phyloP scores from a whole-genome alignment of 2,888 invertebrate species.

The Anarsia innoxiella region DNA sequence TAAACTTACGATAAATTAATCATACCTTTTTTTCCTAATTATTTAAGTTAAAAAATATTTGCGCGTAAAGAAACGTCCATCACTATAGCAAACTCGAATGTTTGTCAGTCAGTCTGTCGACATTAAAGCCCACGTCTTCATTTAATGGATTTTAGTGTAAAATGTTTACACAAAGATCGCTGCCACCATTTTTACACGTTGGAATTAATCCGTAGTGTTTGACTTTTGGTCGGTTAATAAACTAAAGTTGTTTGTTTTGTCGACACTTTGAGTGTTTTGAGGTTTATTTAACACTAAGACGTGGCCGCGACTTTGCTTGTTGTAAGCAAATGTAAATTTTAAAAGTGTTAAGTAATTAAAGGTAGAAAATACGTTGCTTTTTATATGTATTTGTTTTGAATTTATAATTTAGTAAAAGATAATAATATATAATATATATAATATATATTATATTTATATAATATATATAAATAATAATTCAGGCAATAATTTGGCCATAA shows the following conservation, averaged over 20 bases:
- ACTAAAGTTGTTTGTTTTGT: slow-evolving; percentile 12
- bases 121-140: slow-evolving; percentile 25
- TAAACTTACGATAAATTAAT: too few species aligned
- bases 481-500: too few species aligned
- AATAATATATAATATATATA: too few species aligned
- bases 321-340: too few species aligned
- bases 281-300: slow-evolving; percentile 1
- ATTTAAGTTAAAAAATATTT: slow-evolving; percentile 4
- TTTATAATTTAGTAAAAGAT: too few species aligned
- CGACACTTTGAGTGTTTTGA: slow-evolving; percentile 4
- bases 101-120: slow-evolving; percentile 30
- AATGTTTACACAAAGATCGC: slow-evolving; percentile 22
- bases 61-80: slow-evolving; percentile 4
- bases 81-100: slow-evolving; percentile 7
- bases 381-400: too few species aligned
- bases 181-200: slow-evolving; percentile 6
- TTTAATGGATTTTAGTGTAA: slow-evolving; percentile 30
- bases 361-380: too few species aligned
- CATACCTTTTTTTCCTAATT: neutral
- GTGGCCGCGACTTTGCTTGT: neutral
- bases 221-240: slow-evolving; percentile 11
- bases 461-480: too few species aligned
- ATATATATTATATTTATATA: too few species aligned
- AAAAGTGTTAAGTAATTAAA: too few species aligned
- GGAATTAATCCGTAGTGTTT: slow-evolving; percentile 11